Evolutionary conservation across 2,888 invertebrate genomes (phyloP).

Genomic region (Melanostoma scalare): DNA sequence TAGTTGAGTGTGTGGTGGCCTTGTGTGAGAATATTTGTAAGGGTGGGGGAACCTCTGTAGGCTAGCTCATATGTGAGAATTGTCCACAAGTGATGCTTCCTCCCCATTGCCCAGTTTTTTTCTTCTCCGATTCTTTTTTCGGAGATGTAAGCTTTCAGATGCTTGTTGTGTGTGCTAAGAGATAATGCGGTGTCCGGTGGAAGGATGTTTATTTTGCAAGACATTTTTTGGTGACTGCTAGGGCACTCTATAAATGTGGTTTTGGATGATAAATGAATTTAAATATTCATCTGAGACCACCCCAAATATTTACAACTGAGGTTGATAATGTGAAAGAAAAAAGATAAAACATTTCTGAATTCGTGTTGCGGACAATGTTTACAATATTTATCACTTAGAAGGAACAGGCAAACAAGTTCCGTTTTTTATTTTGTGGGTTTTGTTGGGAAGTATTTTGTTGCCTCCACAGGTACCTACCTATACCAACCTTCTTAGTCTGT

Average conservation of each 20-base stretch:
- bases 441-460: too few relatives aligned
- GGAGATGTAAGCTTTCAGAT: slow-evolving; percentile 5
- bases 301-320: slow-evolving; percentile 59
- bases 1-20: slow-evolving; percentile 30
- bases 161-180: background rate
- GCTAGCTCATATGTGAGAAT: slow-evolving; percentile 46
- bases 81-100: slow-evolving; percentile 17
- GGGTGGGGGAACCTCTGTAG: slow-evolving; percentile 34
- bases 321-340: slow-evolving; percentile 7
- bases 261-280: slow-evolving; percentile 59
- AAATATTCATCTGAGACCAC: slow-evolving; percentile 57
- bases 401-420: background rate
- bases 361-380: slow-evolving; percentile 5
- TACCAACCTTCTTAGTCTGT: too few relatives aligned
- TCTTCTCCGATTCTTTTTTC: background rate
- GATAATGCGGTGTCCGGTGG: slow-evolving; percentile 29
- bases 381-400: slow-evolving; percentile 11
- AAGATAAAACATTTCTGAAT: background rate
- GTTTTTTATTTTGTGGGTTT: background rate
- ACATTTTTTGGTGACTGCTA: slow-evolving; percentile 2
- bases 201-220: slow-evolving; percentile 32
- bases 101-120: slow-evolving; percentile 1
- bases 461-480: too few relatives aligned
- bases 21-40: background rate
- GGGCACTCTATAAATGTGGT: slow-evolving; percentile 11